Percentiles rank a stretch among this genome's conserved stretches.
Conservation (phyloP, 2,797 vertebrate genomes). For the Leptatherina wallacei region DNA sequence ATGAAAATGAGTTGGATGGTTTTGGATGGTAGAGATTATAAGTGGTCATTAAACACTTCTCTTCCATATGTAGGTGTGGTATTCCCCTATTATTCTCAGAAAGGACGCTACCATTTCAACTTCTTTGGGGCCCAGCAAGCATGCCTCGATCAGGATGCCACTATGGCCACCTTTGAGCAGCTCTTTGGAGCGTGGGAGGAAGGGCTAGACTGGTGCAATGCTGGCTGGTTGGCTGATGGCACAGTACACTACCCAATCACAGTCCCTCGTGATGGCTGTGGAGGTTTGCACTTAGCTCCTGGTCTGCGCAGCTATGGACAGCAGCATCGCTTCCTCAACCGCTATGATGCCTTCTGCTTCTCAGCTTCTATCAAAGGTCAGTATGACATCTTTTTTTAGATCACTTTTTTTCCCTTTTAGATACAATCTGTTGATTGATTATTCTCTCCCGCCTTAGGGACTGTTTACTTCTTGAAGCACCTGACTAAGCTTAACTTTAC, state of each 20-base stretch:
- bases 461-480: constrained; percentile 87
- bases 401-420: background rate
- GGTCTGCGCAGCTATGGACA: constrained; percentile 91
- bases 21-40: background rate
- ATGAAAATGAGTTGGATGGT: background rate
- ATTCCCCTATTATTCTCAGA: constrained; percentile 89
- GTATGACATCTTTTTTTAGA: constrained; percentile 12
- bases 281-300: constrained; percentile 82
- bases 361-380: constrained; percentile 85
- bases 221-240: constrained; percentile 92
- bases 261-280: constrained; percentile 85
- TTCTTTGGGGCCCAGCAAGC: constrained; percentile 85
- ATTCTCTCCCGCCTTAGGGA: constrained; percentile 74
- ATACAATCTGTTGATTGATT: background rate
- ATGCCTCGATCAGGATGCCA: constrained; percentile 87
- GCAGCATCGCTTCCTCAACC: constrained; percentile 82
- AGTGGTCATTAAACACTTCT: background rate
- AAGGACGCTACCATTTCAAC: constrained; percentile 89
- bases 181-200: constrained; percentile 91
- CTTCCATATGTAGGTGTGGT: constrained; percentile 84
- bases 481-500: constrained; percentile 81
- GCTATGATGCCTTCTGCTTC: constrained; percentile 93
- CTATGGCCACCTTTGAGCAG: constrained; percentile 91
- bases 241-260: constrained; percentile 92
- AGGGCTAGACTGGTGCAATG: constrained; percentile 94